Conservation (phyloP, 2,113 vertebrate species). For the Oncorhynchus gorbuscha region DNA sequence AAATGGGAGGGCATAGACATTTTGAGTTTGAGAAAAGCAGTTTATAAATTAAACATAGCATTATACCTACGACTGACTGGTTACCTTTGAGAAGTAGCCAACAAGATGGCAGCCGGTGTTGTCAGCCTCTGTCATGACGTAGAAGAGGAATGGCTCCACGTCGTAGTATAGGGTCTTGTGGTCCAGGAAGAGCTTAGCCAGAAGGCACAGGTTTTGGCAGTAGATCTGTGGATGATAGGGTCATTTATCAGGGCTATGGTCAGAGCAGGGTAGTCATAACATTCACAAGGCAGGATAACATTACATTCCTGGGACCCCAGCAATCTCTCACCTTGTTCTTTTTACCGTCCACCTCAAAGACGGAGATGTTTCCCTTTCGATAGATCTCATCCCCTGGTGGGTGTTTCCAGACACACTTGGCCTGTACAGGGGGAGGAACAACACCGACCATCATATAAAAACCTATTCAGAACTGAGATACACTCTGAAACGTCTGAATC, state of each 20-base stretch:
- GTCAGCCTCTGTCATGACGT: slow-evolving; percentile 89
- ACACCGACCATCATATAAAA: neutral
- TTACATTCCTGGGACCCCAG: neutral
- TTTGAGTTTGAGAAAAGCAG: neutral
- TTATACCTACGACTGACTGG: neutral
- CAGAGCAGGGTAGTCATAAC: neutral
- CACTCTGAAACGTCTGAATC: too few species aligned
- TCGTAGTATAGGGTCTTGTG: slow-evolving; percentile 91
- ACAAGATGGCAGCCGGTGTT: slow-evolving; percentile 90
- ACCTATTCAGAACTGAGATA: too few species aligned
- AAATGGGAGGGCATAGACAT: neutral
- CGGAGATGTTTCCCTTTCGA: slow-evolving; percentile 90
- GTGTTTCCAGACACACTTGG: slow-evolving; percentile 97
- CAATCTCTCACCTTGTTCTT: slow-evolving; percentile 87
- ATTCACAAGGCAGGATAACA: neutral
- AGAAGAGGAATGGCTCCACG: slow-evolving; percentile 90
- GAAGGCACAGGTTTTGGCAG: slow-evolving; percentile 89
- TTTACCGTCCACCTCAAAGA: slow-evolving; percentile 98
- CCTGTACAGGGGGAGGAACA: slow-evolving; percentile 65
- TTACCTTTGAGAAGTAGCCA: slow-evolving; percentile 80
- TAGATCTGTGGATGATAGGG: slow-evolving; percentile 74
- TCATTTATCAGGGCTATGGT: neutral
- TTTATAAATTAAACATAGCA: neutral
- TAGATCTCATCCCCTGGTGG: slow-evolving; percentile 96
- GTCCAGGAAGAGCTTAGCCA: slow-evolving; percentile 90